These are phyloP conservation scores for Agrochola litura DNA, from an alignment of 2,888 invertebrate genomes.

Conservation along the genomic window DNA sequence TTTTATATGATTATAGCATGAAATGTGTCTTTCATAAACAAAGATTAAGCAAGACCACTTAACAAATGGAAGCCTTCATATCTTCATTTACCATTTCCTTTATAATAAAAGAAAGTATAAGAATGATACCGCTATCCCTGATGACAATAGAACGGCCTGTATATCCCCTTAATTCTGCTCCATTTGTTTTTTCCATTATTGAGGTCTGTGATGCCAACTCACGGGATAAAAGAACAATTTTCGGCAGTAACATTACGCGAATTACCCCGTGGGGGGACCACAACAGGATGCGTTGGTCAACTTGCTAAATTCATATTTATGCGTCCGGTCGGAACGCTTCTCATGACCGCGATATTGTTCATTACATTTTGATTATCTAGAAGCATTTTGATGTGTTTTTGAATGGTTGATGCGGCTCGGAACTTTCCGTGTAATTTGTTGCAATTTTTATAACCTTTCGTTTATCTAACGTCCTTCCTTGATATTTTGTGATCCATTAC, in stretches of 20 bases:
- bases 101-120: conserved; percentile 30
- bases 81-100: conserved; percentile 27
- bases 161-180: conserved; percentile 34
- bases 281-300: conserved; percentile 77
- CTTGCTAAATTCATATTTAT: conserved; percentile 87
- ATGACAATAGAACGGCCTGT: conserved; percentile 42
- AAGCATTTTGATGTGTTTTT: conserved; percentile 53
- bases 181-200: conserved; percentile 51
- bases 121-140: conserved; percentile 14
- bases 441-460: conserved; percentile 24
- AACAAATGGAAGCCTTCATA: conserved; percentile 12
- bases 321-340: conserved; percentile 76
- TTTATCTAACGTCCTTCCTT: conserved; percentile 5
- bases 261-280: conserved; percentile 62
- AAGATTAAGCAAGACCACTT: background rate
- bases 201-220: conserved; percentile 47
- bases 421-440: conserved; percentile 31
- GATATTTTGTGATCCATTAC: background rate
- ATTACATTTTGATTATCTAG: conserved; percentile 61
- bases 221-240: conserved; percentile 68
- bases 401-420: conserved; percentile 32
- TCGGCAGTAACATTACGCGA: conserved; percentile 68
- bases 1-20: background rate
- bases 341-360: conserved; percentile 60
- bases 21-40: conserved; percentile 11